Percentiles rank a stretch among this genome's conserved stretches.
Evolutionary conservation across 2,797 vertebrate genomes (phyloP).

Genomic region (Sparus aurata): DNA sequence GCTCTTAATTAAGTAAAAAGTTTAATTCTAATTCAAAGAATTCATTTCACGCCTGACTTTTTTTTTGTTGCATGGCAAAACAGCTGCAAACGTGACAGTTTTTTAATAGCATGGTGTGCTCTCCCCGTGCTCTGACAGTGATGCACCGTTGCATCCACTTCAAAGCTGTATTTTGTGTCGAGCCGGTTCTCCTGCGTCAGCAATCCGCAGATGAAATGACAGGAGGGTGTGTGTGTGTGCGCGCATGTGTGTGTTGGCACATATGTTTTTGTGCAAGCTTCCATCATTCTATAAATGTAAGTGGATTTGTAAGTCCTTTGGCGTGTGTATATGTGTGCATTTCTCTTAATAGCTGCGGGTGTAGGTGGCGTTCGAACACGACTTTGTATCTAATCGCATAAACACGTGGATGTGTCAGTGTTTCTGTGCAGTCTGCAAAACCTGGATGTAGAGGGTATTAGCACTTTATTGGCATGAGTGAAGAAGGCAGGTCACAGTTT

Average conservation of each 20-base stretch:
- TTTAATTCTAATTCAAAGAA: slow-evolving; percentile 22
- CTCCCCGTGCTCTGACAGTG: slow-evolving; percentile 19
- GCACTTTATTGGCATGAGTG: slow-evolving; percentile 48
- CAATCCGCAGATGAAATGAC: slow-evolving; percentile 31
- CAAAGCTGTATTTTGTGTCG: slow-evolving; percentile 29
- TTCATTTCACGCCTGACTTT: slow-evolving; percentile 40
- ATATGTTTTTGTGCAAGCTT: background rate
- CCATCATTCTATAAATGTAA: background rate
- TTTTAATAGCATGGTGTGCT: slow-evolving; percentile 11
- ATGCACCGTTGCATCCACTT: slow-evolving; percentile 22
- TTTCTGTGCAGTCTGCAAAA: slow-evolving; percentile 15
- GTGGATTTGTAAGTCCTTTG: background rate
- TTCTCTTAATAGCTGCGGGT: background rate
- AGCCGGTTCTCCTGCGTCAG: slow-evolving; percentile 35
- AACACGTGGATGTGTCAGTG: background rate
- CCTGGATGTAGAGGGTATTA: slow-evolving; percentile 2
- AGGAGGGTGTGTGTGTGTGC: background rate
- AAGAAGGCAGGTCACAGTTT: slow-evolving; percentile 51
- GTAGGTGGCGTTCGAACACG: background rate
- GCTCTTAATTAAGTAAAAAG: slow-evolving; percentile 1
- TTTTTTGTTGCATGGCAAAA: slow-evolving; percentile 7
- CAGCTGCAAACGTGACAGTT: slow-evolving; percentile 26
- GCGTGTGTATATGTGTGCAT: slow-evolving; percentile 1
- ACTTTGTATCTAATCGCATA: background rate
- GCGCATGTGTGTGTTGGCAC: background rate